Evolutionary conservation across 2,797 vertebrate genomes (phyloP).

Genomic region (Orestias chungarensis): DNA sequence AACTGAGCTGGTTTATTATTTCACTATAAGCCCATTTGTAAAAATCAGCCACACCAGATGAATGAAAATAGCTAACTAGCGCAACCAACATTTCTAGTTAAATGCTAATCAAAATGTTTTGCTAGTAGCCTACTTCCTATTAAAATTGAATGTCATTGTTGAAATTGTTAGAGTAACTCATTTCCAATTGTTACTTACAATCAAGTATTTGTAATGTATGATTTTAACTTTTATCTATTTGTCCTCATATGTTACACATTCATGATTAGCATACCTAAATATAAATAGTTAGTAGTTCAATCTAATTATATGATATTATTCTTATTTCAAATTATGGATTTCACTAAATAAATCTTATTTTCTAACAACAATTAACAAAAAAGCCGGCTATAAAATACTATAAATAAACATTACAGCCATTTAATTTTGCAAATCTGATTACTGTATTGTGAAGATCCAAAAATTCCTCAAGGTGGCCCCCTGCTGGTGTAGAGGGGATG

Average conservation of each 20-base stretch:
- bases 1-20: background rate
- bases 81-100: background rate
- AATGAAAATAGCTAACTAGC: background rate
- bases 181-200: background rate
- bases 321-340: no score
- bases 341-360: no score
- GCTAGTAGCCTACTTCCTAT: background rate
- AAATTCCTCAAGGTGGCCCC: no score
- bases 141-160: no score
- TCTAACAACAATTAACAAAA: no score
- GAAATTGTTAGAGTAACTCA: background rate
- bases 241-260: background rate
- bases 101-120: background rate
- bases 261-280: background rate
- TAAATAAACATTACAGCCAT: background rate
- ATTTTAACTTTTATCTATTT: background rate
- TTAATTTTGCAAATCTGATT: background rate
- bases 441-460: background rate
- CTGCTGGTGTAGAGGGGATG: background rate
- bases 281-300: conserved; percentile 22
- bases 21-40: background rate
- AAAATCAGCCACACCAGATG: background rate
- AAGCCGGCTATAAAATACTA: no score
- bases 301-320: background rate
- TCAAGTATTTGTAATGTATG: conserved; percentile 37